Evolutionary conservation across 2,888 invertebrate species (phyloP).

Genomic region (Thereva unica): DNA sequence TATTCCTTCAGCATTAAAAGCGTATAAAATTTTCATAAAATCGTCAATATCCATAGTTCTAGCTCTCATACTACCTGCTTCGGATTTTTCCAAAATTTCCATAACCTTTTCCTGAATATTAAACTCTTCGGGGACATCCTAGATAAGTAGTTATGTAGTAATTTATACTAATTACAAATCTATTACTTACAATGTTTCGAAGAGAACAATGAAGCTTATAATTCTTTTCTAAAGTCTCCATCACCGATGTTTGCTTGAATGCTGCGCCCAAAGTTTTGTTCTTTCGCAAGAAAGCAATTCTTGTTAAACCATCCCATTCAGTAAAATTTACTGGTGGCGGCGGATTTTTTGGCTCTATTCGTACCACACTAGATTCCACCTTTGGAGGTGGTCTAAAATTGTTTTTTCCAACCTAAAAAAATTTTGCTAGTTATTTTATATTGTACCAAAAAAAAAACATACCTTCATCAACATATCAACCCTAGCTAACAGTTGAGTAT

Average conservation of each 20-base stretch:
- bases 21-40: constrained; percentile 83
- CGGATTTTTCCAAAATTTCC: constrained; percentile 69
- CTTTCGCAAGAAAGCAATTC: constrained; percentile 93
- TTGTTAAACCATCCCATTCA: constrained; percentile 97
- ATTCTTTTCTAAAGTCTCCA: constrained; percentile 87
- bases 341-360: constrained; percentile 96
- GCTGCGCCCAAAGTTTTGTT: constrained; percentile 93
- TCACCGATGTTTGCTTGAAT: constrained; percentile 84
- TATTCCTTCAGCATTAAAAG: constrained; percentile 89
- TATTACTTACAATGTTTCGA: constrained; percentile 70
- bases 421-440: constrained; percentile 38
- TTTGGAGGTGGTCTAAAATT: constrained; percentile 99
- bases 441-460: constrained; percentile 33
- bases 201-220: constrained; percentile 86
- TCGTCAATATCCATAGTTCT: constrained; percentile 96
- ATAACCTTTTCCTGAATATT: constrained; percentile 81
- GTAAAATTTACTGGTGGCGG: constrained; percentile 94
- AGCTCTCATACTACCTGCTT: constrained; percentile 79
- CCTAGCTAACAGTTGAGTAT: constrained; percentile 91
- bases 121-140: constrained; percentile 78
- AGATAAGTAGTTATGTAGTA: constrained; percentile 48
- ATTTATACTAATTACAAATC: constrained; percentile 15
- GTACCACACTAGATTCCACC: constrained; percentile 97
- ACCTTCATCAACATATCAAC: constrained; percentile 97
- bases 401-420: constrained; percentile 85